Evolutionary conservation across 2,113 vertebrate genomes (phyloP).

Genomic region (Strix aluco): DNA sequence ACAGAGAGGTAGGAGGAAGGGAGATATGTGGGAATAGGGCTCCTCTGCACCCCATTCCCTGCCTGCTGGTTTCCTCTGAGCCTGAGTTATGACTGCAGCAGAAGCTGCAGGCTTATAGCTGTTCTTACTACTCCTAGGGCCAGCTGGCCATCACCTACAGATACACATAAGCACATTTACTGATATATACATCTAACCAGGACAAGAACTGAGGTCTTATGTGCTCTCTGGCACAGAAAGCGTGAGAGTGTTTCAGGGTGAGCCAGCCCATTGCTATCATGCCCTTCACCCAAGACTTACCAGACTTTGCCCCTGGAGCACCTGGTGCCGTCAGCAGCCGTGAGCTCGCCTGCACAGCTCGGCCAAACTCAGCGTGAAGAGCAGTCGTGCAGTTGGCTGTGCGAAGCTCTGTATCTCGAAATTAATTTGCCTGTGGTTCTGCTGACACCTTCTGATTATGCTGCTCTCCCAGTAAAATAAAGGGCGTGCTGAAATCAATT

Average conservation of each 20-base stretch:
- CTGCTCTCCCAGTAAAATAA: not conserved
- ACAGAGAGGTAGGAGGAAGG: not conserved
- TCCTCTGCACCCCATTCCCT: not conserved
- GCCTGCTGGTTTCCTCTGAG: not conserved
- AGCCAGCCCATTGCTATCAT: not conserved
- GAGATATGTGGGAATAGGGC: not conserved
- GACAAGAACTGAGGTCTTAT: not conserved
- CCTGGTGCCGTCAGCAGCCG: not conserved
- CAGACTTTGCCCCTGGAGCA: rapidly evolving
- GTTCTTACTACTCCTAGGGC: not conserved
- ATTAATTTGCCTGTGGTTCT: conserved; percentile 39
- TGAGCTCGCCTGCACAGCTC: not conserved
- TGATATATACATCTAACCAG: not conserved
- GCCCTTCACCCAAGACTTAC: not conserved
- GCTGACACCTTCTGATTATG: conserved; percentile 55
- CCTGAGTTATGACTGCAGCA: not conserved
- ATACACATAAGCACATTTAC: not conserved
- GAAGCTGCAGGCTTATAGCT: not conserved
- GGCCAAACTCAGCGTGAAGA: rapidly evolving
- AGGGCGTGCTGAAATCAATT: not conserved
- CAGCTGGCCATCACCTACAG: not conserved
- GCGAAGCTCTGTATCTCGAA: not conserved
- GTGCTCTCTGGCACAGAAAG: not conserved
- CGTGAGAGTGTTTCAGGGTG: not conserved
- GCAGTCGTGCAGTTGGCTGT: not conserved